phyloP scores from a whole-genome alignment of 2,888 invertebrate species.

The Euclidia mi region DNA sequence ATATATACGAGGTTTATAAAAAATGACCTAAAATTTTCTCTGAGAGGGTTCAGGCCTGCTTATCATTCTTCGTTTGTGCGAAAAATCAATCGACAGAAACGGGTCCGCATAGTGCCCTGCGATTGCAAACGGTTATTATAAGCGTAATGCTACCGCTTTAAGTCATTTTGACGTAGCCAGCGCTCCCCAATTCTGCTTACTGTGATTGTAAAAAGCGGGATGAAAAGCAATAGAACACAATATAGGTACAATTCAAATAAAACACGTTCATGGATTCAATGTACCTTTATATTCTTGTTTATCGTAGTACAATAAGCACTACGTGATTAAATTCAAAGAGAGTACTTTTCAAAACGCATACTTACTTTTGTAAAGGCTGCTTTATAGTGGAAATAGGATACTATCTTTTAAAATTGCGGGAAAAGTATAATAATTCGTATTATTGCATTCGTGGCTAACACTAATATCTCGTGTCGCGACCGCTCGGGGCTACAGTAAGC shows the following conservation, averaged over 20 bases:
- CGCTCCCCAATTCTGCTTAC: slow-evolving; percentile 4
- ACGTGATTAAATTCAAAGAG: neutral
- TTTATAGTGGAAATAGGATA: slow-evolving; percentile 22
- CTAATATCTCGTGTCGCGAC: slow-evolving; percentile 63
- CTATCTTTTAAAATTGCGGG: slow-evolving; percentile 45
- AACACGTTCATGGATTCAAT: neutral
- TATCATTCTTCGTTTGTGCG: slow-evolving; percentile 9
- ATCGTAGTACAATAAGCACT: no score
- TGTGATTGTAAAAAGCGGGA: neutral
- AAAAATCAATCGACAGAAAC: slow-evolving; percentile 17
- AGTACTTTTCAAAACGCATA: slow-evolving; percentile 9
- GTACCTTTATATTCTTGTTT: neutral
- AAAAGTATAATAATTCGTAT: slow-evolving; percentile 56
- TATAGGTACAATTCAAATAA: neutral
- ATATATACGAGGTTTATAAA: slow-evolving; percentile 5
- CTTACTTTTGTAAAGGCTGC: slow-evolving; percentile 19
- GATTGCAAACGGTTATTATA: slow-evolving; percentile 12
- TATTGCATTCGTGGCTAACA: slow-evolving; percentile 61
- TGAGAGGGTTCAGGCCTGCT: slow-evolving; percentile 14
- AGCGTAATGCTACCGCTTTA: slow-evolving; percentile 13
- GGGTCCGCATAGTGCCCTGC: slow-evolving; percentile 11
- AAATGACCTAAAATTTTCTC: slow-evolving; percentile 8
- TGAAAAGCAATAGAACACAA: neutral
- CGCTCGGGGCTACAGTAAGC: slow-evolving; percentile 59
- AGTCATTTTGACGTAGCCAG: slow-evolving; percentile 12